Evolutionary conservation across 2,797 vertebrate species (phyloP), one percentile per base, ranked within the genome.

Genomic region (Epinephelus coioides): DNA sequence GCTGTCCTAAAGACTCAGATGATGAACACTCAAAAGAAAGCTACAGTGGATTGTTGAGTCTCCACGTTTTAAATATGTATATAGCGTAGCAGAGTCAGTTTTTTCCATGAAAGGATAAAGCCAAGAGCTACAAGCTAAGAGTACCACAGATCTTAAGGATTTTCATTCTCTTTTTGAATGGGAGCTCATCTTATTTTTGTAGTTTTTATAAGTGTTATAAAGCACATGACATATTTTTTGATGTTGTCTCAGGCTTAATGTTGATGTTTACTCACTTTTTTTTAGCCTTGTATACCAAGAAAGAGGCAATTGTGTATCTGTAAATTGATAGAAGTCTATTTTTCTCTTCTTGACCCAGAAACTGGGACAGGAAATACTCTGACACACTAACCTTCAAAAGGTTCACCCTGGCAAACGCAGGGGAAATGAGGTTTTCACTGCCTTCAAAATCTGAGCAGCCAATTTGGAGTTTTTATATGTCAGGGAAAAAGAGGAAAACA

Each of bases 401-500:
- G 88, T 88, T 90, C 59, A 84, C 53, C 56, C 79, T 91, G 85
- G 86, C 82, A 91, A 80, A 88, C 30, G 49, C 79, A 84, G 72
- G 80, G 83, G 81, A 91, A 92, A 79, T 82, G 86, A 86, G 87
- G 84, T 83, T 91, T 91, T 88, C 56, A 59, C 47, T 86, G 81
- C 79, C 74, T 82, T 82, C 69, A 76, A 78, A 88, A 91, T 90
- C 76, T 73, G 77, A 88, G 78, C 67, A 86, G 56, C 83, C 84
- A 86, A 90, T 91, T 91, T 90, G 7, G 84, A 87, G 53, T 86
- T 93, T 95, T 94, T 93, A 92, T 88, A 78, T 87, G 92, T 88
- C 83, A 67, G 83, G 75, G 76, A 53, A 65, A 80, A 78, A 79
- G 83, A 86, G 71, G 69, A 88, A 91, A 94, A 93, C 90, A 90